Base-by-base conservation (phyloP, 2,797 vertebrate genomes). In the Sciurus vulgaris region DNA sequence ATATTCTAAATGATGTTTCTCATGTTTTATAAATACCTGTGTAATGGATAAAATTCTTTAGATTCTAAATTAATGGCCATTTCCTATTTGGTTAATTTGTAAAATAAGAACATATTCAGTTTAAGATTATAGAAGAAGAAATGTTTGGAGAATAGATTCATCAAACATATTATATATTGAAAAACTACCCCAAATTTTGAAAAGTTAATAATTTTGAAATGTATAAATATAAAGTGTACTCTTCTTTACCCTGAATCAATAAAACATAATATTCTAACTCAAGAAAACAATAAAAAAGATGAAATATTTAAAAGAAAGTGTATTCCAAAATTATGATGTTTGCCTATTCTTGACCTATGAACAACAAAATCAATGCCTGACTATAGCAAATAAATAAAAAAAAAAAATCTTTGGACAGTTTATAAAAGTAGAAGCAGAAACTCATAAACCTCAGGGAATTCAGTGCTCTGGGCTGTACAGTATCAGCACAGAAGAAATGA, bases 321-420 rank as follows among this genome's bases (percentile, higher is more conserved):
- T 22, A 95, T 89, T 54, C 15, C 5, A 91, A 96, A 95, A 49
- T 92, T 73, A 76, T 83, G 26, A 83, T 67, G 15, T 70, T 67
- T 77, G 76, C 6, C 0, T 81, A 1, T 59, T 90, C 7, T 76
- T 49, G 7, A 83, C 0, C 1, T 8, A 76, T 49, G 18, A 74
- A 84, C 12, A 89, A 94, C 5, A 78, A 30, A 81, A 76, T 69
- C n/a, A 81, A 49, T 85, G 28, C 0, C 7, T 86, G 8, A 35
- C 8, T n/a, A 83, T 38, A 78, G 78, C 2, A 65, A 54, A 24
- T 14, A 49, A 92, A 9, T 87, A 78, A 89, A 92, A 9, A 90
- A 78, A 89, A 20, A 85, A 79, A 13, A 33, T 82, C 4, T 91
- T 74, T 0, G 17, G 4, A 11, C 2, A 83, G 2, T 78, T 18